phyloP scores from a whole-genome alignment of 35 echinoderm and acorn worm genomes.

The Anneissia japonica region DNA sequence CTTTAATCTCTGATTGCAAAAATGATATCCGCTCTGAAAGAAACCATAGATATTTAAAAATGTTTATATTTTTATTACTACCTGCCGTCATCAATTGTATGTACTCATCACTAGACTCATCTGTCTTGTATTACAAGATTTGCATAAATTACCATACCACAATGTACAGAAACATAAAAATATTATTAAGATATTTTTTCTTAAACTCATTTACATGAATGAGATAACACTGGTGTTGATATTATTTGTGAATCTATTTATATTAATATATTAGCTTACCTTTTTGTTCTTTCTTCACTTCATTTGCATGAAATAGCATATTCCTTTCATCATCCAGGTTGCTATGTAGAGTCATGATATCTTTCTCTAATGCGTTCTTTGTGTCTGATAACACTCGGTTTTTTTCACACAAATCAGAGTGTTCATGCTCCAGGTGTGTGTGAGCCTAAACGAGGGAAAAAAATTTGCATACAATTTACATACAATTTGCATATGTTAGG shows the following conservation, averaged over 20 bases:
- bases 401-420: slow-evolving; percentile 70
- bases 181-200: too few species aligned
- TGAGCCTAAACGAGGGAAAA: slow-evolving; percentile 45
- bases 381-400: slow-evolving; percentile 59
- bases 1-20: slow-evolving; percentile 47
- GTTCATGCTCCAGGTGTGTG: slow-evolving; percentile 64
- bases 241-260: background rate
- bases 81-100: too few species aligned
- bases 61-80: too few species aligned
- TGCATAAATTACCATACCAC: too few species aligned
- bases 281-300: slow-evolving; percentile 73
- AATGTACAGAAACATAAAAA: too few species aligned
- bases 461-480: too few species aligned
- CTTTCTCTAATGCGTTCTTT: slow-evolving; percentile 68
- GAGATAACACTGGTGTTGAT: background rate
- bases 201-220: background rate
- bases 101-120: too few species aligned
- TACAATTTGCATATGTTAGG: too few species aligned
- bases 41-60: too few species aligned
- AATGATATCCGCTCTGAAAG: slow-evolving; percentile 54
- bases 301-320: slow-evolving; percentile 28
- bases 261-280: slow-evolving; percentile 36
- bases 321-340: slow-evolving; percentile 61
- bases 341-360: slow-evolving; percentile 77
- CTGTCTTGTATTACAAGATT: too few species aligned